Evolutionary conservation across 2,797 vertebrate genomes (phyloP), one percentile per base, ranked within the genome.

Genomic region (Thaleichthys pacificus): DNA sequence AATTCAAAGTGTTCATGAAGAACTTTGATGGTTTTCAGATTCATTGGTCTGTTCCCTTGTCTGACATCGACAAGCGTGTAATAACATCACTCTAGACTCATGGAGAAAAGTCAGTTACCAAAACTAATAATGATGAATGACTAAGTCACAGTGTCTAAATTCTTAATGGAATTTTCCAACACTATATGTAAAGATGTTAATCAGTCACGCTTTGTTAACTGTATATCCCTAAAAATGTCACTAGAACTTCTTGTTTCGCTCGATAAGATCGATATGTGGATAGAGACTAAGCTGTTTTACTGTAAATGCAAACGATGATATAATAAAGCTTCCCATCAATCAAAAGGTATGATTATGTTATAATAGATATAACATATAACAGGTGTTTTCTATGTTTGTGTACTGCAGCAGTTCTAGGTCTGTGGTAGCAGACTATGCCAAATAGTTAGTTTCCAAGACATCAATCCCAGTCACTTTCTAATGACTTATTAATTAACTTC

Each of bases 401-500:
- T 17, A 17, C 51, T n/a, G 51, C 42, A 47, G 51, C 51, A 17
- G 19, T 56, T 17, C 51, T 56, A 56, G 15, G 19, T 17, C 4
- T 17, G 49, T n/a, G 19, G 84, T 77, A 81, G 77, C 80, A 76
- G 78, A 77, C 78, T 70, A 78, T 68, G 77, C 77, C 76, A 79
- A 80, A 85, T 79, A 86, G 85, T 90, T 89, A 89, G 86, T 88
- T 88, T 85, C 78, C 17, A 77, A 83, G 68, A n/a, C 90, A 93
- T 93, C 93, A 91, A 86, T 93, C 92, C 91, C 72, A 74, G 87
- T 87, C 87, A 80, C 85, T 79, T 87, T 81, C 90, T 93, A 93
- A 93, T 92, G 90, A 91, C 90, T 92, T 90, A 92, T 93, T 93
- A 90, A 94, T 93, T 91, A 92, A 88, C 80, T 85, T 78, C 78